Base-by-base conservation (phyloP, 2,113 vertebrate species). In the Rhineura floridana region DNA sequence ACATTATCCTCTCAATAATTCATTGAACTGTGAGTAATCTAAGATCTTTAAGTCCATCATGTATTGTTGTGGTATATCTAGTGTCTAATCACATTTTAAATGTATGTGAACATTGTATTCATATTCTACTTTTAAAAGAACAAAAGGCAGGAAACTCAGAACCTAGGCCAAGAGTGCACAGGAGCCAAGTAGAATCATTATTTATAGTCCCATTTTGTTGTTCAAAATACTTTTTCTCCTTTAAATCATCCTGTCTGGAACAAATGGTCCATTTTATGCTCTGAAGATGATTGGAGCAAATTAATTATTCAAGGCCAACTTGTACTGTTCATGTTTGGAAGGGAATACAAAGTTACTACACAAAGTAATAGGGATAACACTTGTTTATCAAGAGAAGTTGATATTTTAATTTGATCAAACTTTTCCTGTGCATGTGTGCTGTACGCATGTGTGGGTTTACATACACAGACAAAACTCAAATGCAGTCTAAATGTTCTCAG, bases 401-500 rank as follows among this genome's bases (percentile, higher is more conserved):
- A 69, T 83, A 78, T 50, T 86, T 84, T 72, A 86, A 83, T 81
- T 91, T 89, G 93, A 95, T 92, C 89, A 89, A 90, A 79, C 5
- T 30, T 85, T 93, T 91, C 44, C 84, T 86, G 65, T n/a, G n/a
- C 69, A 89, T 89, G 19, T 87, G 84, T 59, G 48, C 85, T 59
- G 36, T n/a, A 62, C n/a, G n/a, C n/a, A n/a, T n/a, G n/a, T n/a
- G n/a, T n/a, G n/a, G n/a, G n/a, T n/a, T n/a, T 19, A 19, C 70
- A 69, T 42, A 55, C 46, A 52, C 90, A 93, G 90, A 92, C 87
- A 79, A 80, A 90, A 91, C 67, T 44, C 90, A 84, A 94, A 94
- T 78, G 36, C 1, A 1, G 7, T 67, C 77, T 81, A 70, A 88
- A 73, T 85, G 67, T 62, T 91, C 87, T 63, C 50, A 88, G 85